Evolutionary conservation across 2,113 vertebrate species (phyloP).

Genomic region (Penelope pileata): DNA sequence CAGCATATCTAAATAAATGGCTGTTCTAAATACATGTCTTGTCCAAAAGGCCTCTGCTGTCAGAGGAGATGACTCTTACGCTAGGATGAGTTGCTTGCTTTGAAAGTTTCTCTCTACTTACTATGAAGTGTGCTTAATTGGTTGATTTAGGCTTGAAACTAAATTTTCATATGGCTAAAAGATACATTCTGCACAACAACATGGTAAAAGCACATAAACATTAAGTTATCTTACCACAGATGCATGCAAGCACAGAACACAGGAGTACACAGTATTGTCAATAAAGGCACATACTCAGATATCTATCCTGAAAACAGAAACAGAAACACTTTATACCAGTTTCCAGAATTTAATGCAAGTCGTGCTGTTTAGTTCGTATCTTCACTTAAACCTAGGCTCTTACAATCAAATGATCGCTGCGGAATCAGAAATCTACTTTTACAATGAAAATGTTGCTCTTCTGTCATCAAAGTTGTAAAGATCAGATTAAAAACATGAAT

Average conservation of each 20-base stretch:
- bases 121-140: neutral
- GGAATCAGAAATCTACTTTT: constrained; percentile 14
- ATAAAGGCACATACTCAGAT: neutral
- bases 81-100: neutral
- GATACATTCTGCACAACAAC: neutral
- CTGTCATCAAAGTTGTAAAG: constrained; percentile 15
- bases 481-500: constrained; percentile 10
- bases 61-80: neutral
- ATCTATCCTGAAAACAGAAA: neutral
- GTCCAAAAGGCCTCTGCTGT: neutral
- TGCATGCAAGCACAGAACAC: neutral
- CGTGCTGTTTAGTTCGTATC: neutral
- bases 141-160: neutral
- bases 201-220: neutral
- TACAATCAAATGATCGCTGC: neutral
- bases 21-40: neutral
- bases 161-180: neutral
- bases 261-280: neutral
- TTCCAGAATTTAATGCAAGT: neutral
- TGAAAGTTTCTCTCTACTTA: neutral
- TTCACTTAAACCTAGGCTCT: neutral
- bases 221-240: neutral
- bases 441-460: neutral
- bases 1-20: neutral
- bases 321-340: neutral